phyloP scores from a whole-genome alignment of 2,888 invertebrate genomes.

The Netelia fuscicornis region DNA sequence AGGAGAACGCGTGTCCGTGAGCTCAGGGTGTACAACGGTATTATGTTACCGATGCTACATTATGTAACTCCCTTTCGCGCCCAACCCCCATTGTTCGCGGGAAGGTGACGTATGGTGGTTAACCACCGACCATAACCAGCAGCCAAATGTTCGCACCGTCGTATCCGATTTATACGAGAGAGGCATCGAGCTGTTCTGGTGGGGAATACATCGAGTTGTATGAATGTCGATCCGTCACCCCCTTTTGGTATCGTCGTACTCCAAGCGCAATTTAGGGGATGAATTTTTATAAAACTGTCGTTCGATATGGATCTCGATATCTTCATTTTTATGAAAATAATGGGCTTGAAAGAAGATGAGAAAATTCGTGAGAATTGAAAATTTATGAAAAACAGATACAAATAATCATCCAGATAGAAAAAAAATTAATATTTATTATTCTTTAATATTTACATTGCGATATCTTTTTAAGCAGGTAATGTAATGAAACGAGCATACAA shows the following conservation, averaged over 20 bases:
- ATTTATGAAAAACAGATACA: no score
- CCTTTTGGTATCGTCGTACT: constrained; percentile 1
- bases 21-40: constrained; percentile 67
- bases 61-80: constrained; percentile 75
- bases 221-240: constrained; percentile 42
- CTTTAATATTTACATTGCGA: no score
- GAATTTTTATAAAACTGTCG: background rate
- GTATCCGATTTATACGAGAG: constrained; percentile 47
- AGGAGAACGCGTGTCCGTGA: constrained; percentile 12
- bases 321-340: no score
- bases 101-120: constrained; percentile 77
- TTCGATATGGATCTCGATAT: background rate
- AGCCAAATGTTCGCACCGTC: constrained; percentile 78
- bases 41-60: constrained; percentile 77
- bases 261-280: background rate
- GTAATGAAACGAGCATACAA: no score
- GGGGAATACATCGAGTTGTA: background rate
- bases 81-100: constrained; percentile 71
- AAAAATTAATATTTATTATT: no score
- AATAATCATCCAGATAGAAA: no score
- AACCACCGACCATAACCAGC: constrained; percentile 79
- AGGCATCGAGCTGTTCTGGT: background rate
- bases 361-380: no score
- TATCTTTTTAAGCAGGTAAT: no score
- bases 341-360: no score